Conservation (phyloP, 2,113 vertebrate genomes). For the Petaurus breviceps region DNA sequence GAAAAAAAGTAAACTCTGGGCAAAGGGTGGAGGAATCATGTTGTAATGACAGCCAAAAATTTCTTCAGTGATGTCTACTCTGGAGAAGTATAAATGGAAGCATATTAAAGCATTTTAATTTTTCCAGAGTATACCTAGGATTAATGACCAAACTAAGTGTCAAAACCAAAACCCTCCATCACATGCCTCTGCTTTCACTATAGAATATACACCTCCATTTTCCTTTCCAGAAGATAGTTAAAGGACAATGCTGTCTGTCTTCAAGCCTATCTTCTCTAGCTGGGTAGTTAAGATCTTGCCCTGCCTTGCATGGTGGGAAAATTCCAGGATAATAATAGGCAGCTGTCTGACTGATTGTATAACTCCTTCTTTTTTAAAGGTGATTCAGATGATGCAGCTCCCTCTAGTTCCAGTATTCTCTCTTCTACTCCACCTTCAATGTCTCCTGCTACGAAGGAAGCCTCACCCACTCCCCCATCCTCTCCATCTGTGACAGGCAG, state of each 20-base stretch:
- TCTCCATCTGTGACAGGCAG: slow-evolving; percentile 94
- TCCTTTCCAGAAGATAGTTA: neutral
- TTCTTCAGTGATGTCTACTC: neutral
- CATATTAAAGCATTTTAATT: neutral
- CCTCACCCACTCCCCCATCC: slow-evolving; percentile 94
- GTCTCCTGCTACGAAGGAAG: slow-evolving; percentile 94
- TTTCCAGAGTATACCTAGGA: neutral
- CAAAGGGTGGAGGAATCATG: neutral
- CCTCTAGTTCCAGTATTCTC: slow-evolving; percentile 88
- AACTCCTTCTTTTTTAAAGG: slow-evolving; percentile 83
- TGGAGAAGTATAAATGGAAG: neutral
- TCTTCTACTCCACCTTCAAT: slow-evolving; percentile 94
- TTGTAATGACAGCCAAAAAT: neutral
- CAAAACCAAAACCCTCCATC: neutral
- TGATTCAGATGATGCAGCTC: slow-evolving; percentile 96
- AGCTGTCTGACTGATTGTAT: neutral
- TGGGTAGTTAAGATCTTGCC: neutral
- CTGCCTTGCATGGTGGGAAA: neutral
- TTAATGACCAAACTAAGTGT: neutral
- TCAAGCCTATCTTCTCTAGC: neutral
- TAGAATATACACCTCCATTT: neutral
- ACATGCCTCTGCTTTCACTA: neutral
- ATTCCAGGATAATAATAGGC: neutral
- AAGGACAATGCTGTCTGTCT: neutral
- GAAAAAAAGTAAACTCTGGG: neutral